Conservation (phyloP, 2,113 vertebrate species). For the Melozone crissalis region DNA sequence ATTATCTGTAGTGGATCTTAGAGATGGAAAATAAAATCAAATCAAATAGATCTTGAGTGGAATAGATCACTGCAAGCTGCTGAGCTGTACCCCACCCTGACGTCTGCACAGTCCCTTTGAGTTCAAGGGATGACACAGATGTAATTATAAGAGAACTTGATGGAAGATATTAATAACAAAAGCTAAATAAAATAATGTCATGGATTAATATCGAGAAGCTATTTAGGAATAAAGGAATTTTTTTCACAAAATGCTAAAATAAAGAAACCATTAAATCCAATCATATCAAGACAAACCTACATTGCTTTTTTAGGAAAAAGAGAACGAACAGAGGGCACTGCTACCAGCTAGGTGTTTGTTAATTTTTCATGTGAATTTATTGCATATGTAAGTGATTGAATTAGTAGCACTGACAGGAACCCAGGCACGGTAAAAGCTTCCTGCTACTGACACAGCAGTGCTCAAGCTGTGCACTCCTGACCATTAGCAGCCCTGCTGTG, state of each 20-base stretch:
- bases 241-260: background rate
- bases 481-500: constrained; percentile 3
- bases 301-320: background rate
- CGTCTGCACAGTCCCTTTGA: background rate
- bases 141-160: background rate
- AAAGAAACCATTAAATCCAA: background rate
- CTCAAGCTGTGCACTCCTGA: constrained; percentile 28
- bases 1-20: background rate
- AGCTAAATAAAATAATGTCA: background rate
- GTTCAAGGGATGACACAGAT: background rate
- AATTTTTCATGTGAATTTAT: constrained; percentile 74
- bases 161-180: background rate
- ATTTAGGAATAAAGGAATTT: background rate
- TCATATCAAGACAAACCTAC: background rate
- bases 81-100: background rate
- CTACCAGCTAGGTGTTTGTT: constrained; percentile 46
- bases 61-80: background rate
- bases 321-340: background rate
- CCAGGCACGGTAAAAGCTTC: constrained; percentile 69
- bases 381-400: constrained; percentile 67
- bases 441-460: constrained; percentile 59
- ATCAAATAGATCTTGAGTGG: background rate
- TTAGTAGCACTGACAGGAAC: constrained; percentile 71
- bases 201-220: background rate
- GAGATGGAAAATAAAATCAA: background rate